Conservation (phyloP, 2,888 invertebrate genomes). For the Dryocosmus kuriphilus region DNA sequence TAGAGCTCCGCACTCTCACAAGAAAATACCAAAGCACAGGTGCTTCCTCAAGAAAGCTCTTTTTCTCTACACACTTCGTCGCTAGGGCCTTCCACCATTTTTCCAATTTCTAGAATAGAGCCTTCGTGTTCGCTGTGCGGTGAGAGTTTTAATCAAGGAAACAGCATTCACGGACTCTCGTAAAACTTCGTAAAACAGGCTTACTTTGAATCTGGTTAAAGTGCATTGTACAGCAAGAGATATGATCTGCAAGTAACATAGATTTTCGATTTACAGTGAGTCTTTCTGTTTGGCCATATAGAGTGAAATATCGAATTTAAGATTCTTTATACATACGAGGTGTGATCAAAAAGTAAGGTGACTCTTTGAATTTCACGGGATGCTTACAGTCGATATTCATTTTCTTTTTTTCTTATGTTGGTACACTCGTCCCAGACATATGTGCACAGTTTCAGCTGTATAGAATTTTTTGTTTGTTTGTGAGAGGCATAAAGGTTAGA, state of each 20-base stretch:
- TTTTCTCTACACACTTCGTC: conserved; percentile 42
- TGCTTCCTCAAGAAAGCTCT: conserved; percentile 53
- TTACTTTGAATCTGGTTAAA: neutral
- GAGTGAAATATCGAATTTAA: neutral
- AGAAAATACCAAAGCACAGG: conserved; percentile 61
- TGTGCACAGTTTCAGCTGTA: too few relatives aligned
- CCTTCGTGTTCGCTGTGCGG: conserved; percentile 42
- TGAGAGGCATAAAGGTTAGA: too few relatives aligned
- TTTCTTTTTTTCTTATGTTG: too few relatives aligned
- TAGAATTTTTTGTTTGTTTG: too few relatives aligned
- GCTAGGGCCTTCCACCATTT: conserved; percentile 53
- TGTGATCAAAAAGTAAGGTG: too few relatives aligned
- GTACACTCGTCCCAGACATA: too few relatives aligned
- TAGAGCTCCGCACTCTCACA: conserved; percentile 41
- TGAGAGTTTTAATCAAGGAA: conserved; percentile 69
- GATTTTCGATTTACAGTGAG: neutral
- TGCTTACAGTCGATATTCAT: too few relatives aligned
- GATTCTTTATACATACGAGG: too few relatives aligned
- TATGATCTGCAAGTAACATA: conserved; percentile 4
- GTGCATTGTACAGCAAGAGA: conserved; percentile 13
- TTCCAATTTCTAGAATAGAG: conserved; percentile 62
- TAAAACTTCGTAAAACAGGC: conserved; percentile 52
- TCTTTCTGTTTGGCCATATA: neutral
- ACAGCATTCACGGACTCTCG: conserved; percentile 53
- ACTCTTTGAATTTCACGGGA: too few relatives aligned